These are phyloP conservation scores for Megamerina dolium DNA, from an alignment of 2,888 invertebrate species.

Conservation along the genomic window DNA sequence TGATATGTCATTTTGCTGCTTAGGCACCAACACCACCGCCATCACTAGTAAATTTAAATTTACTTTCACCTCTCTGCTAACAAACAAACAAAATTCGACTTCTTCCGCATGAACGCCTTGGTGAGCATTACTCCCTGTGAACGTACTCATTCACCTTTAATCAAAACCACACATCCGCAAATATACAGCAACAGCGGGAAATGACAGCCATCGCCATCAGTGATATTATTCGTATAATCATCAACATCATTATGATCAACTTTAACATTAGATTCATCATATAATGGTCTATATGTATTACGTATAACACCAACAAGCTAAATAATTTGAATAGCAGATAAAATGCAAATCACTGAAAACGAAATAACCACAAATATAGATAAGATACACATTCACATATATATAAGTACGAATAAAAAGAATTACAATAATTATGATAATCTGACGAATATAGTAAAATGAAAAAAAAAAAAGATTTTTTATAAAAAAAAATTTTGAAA, in stretches of 20 bases:
- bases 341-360: constrained; percentile 5
- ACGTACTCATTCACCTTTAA: neutral
- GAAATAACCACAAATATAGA: too few relatives aligned
- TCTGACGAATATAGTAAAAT: constrained; percentile 34
- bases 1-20: too few relatives aligned
- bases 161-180: neutral
- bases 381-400: too few relatives aligned
- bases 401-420: too few relatives aligned
- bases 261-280: too few relatives aligned
- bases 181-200: neutral
- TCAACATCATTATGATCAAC: too few relatives aligned
- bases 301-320: neutral
- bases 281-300: too few relatives aligned
- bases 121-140: neutral
- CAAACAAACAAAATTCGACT: constrained; percentile 8
- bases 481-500: too few relatives aligned
- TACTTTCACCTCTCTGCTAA: too few relatives aligned
- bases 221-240: neutral
- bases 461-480: too few relatives aligned
- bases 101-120: constrained; percentile 14
- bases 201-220: neutral
- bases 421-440: constrained; percentile 41
- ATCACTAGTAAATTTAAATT: neutral
- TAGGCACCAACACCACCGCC: too few relatives aligned
- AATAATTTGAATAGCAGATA: neutral